Evolutionary conservation across 2,113 vertebrate genomes (phyloP).

Genomic region (Caranx melampygus): DNA sequence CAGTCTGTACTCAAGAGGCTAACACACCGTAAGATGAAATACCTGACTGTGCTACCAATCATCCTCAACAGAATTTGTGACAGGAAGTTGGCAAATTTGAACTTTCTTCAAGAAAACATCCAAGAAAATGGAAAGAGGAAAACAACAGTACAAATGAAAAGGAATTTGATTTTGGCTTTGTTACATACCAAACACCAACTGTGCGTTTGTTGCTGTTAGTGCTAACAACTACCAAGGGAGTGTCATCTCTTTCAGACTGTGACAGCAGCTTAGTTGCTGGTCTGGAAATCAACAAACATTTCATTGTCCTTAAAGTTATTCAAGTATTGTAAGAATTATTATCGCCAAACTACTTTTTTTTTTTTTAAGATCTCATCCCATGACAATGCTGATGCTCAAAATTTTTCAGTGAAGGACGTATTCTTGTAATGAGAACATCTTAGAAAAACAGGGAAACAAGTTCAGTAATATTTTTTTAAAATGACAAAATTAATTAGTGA

Average conservation of each 20-base stretch:
- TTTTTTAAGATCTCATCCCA: too few species aligned
- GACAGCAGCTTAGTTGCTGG: not conserved
- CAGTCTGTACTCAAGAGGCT: conserved; percentile 62
- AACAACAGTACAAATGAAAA: conserved; percentile 13
- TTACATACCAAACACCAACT: not conserved
- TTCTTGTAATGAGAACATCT: not conserved
- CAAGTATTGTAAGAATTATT: not conserved
- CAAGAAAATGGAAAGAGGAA: conserved; percentile 1
- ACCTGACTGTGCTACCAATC: conserved; percentile 69
- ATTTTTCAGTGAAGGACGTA: not conserved
- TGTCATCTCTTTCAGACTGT: not conserved
- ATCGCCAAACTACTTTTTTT: not conserved
- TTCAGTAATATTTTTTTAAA: not conserved
- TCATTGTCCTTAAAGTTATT: not conserved
- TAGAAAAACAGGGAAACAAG: not conserved
- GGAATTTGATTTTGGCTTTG: not conserved
- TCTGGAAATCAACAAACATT: not conserved
- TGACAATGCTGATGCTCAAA: too few species aligned
- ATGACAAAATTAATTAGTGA: not conserved
- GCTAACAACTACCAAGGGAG: not conserved
- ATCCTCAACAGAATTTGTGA: conserved; percentile 56
- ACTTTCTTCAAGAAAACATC: conserved; percentile 50
- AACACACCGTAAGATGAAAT: conserved; percentile 73
- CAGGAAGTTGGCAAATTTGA: conserved; percentile 47
- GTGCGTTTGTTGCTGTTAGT: not conserved